Conservation (phyloP, 2,113 vertebrate genomes). For the Sakesphorus luctuosus region DNA sequence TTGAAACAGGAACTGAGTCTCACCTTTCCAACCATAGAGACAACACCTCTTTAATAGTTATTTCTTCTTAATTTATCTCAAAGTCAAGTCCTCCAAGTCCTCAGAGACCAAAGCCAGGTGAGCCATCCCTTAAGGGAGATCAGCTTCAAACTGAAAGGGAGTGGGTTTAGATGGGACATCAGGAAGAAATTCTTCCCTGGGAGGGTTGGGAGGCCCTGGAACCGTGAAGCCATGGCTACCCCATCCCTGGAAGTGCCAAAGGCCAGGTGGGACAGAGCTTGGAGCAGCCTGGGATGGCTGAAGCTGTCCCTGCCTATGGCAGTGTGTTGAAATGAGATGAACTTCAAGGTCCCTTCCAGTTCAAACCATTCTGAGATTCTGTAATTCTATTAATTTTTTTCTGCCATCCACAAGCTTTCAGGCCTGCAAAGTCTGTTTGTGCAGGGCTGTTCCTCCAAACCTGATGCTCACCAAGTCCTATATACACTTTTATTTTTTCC, state of each 20-base stretch:
- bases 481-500: background rate
- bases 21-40: background rate
- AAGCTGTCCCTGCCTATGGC: background rate
- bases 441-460: background rate
- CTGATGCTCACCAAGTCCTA: background rate
- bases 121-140: background rate
- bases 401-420: background rate
- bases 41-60: background rate
- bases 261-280: fast-evolving
- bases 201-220: too few relatives aligned
- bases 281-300: background rate
- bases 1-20: background rate
- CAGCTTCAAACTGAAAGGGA: background rate
- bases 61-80: background rate
- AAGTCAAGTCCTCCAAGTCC: background rate
- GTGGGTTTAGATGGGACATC: too few relatives aligned
- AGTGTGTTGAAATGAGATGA: background rate
- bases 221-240: background rate
- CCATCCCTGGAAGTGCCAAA: background rate
- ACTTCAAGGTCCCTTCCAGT: background rate
- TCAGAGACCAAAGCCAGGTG: background rate
- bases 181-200: background rate
- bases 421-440: background rate
- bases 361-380: background rate
- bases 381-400: background rate